Percentiles rank a stretch among this genome's conserved stretches.
Evolutionary conservation across 2,797 vertebrate species (phyloP).

Genomic region (Malurus splendens): DNA sequence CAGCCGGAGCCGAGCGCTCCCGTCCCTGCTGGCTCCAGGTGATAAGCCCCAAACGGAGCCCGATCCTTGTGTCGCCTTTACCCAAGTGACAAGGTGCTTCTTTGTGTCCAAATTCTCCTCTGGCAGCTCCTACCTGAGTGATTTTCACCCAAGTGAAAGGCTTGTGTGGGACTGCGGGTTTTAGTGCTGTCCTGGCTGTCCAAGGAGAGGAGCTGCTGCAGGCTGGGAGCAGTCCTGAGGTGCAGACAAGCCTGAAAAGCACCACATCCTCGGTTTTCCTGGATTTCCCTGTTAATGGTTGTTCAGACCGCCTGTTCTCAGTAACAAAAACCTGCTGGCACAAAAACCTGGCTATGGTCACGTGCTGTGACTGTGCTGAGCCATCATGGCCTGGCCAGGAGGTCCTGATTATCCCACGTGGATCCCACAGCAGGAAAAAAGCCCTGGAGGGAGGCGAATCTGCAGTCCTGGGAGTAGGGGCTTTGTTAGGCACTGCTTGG

Average conservation of each 20-base stretch:
- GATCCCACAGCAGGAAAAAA: background rate
- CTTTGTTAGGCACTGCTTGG: background rate
- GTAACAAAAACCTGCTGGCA: background rate
- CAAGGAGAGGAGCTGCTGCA: background rate
- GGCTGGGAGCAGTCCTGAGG: rapidly evolving
- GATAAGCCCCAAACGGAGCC: conserved; percentile 24
- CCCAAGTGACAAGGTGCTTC: background rate
- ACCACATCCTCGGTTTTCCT: background rate
- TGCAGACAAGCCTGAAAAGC: background rate
- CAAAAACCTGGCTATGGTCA: too few relatives aligned
- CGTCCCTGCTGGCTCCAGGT: conserved; percentile 28
- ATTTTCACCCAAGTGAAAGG: background rate
- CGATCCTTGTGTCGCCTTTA: background rate
- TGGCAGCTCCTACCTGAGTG: background rate
- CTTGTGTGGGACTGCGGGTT: background rate
- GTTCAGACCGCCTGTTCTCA: background rate
- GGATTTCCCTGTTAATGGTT: background rate
- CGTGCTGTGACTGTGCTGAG: background rate
- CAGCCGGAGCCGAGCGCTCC: background rate
- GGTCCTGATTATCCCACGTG: background rate
- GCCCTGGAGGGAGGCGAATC: background rate
- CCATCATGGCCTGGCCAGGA: rapidly evolving
- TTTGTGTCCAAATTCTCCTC: background rate
- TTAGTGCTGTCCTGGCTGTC: background rate
- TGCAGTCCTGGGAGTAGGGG: background rate